These are phyloP conservation scores for Ferdinandea cuprea DNA, from an alignment of 2,888 invertebrate species.

Conservation along the genomic window DNA sequence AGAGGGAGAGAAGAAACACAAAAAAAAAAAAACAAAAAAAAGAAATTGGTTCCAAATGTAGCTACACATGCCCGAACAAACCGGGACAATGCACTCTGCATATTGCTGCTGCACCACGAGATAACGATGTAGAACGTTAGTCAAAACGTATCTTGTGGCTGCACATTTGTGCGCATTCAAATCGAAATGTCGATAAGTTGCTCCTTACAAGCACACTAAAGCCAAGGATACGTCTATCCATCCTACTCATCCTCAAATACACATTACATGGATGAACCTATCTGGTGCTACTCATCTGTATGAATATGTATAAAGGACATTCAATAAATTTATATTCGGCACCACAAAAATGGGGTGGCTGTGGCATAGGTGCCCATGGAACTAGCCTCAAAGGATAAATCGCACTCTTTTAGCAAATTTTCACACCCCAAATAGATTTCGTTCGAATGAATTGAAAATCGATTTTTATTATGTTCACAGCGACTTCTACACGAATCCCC, in stretches of 20 bases:
- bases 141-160: constrained; percentile 58
- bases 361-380: background rate
- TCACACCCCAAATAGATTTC: constrained; percentile 72
- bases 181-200: constrained; percentile 72
- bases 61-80: constrained; percentile 33
- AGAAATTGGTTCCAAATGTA: background rate
- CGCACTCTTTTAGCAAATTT: constrained; percentile 65
- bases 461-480: constrained; percentile 73
- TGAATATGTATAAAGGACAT: constrained; percentile 65
- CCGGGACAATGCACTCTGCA: constrained; percentile 29
- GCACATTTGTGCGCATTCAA: constrained; percentile 73
- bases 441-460: constrained; percentile 73
- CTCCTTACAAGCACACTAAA: constrained; percentile 34
- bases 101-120: constrained; percentile 62
- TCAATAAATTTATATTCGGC: constrained; percentile 60
- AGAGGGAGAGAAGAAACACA: background rate
- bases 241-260: constrained; percentile 26
- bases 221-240: constrained; percentile 35
- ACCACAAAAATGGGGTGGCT: background rate
- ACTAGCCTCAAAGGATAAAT: constrained; percentile 68
- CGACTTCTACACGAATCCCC: constrained; percentile 57
- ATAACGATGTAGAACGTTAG: constrained; percentile 51
- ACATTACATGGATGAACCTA: constrained; percentile 66
- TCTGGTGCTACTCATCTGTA: constrained; percentile 48
- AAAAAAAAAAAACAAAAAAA: background rate